Base-by-base conservation (phyloP, 2,113 vertebrate genomes). In the Hippocampus mohnikei region DNA sequence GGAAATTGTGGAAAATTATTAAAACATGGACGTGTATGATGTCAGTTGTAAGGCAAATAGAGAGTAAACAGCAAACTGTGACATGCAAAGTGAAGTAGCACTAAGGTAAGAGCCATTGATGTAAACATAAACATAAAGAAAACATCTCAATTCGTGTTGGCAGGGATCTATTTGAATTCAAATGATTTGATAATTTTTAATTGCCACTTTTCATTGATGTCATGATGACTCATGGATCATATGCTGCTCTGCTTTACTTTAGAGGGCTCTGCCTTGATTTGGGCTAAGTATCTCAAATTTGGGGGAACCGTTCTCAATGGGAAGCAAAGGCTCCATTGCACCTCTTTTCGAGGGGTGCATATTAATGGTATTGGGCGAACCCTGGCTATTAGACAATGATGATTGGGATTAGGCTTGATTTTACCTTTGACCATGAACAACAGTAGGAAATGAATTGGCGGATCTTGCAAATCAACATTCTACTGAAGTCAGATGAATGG, bases 1-100 rank as follows among this genome's bases (percentile, higher is more conserved):
- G 18, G 73, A 75, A 80, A 74, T 60, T 61, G 55, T 55, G 41
- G 74, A 69, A 72, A 77, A 61, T 53, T 84, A 83, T 76, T 76
- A 68, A 76, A 73, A 67, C 15, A 61, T 72, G 78, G 60, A 81
- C 59, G 71, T 63, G 75, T 16, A 20, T 40, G 3, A 13, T 42
- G 13, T 41, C 33, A n/a, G 29, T 10, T 70, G 65, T 82, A 89
- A 89, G 86, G 85, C 89, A 88, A 81, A 76, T 78, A 71, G 70
- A 82, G 79, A 72, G 10, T 66, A 74, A 70, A 80, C 75, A 67
- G 78, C 27, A 8, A 75, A 77, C 78, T 60, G 69, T 16, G 70
- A 56, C 59, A 69, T 74, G 70, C 67, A 56, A 73, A 60, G 48
- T 63, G 67, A 75, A 46, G 72, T 81, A 81, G 78, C 82, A 87